A percentile compares a stretch with the other conserved stretches of the same genome.
Evolutionary conservation across 2,797 vertebrate species (phyloP).

Genomic region (Pantherophis alleghaniensis): DNA sequence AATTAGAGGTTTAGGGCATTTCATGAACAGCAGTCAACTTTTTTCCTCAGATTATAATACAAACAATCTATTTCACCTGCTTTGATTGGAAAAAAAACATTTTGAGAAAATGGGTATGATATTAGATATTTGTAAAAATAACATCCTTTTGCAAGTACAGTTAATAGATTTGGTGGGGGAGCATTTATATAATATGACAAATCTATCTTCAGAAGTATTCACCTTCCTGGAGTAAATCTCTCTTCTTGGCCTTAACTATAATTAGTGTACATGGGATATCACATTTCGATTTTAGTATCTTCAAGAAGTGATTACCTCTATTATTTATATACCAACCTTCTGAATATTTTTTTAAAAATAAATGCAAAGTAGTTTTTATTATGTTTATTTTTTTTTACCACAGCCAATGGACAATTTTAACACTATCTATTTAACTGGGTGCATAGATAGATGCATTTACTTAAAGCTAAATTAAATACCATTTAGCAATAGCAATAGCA

Average conservation of each 20-base stretch:
- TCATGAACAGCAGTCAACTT: not conserved
- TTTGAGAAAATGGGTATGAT: not conserved
- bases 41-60: not conserved
- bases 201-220: not conserved
- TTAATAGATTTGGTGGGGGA: not conserved
- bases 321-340: not conserved
- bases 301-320: not conserved
- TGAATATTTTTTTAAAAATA: not conserved
- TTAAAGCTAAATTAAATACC: not conserved
- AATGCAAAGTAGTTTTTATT: not conserved
- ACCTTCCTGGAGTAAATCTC: not conserved
- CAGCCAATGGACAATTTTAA: not conserved
- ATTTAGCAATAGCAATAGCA: too few species aligned
- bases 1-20: not conserved
- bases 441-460: not conserved
- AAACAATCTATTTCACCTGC: not conserved
- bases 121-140: not conserved
- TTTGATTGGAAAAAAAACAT: not conserved
- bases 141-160: not conserved
- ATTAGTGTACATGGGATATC: not conserved
- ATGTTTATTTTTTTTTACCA: not conserved
- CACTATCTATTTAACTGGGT: not conserved
- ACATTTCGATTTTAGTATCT: not conserved
- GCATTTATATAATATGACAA: not conserved
- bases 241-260: not conserved